phyloP scores from a whole-genome alignment of 2,888 invertebrate genomes.

The Metallyticus violacea region DNA sequence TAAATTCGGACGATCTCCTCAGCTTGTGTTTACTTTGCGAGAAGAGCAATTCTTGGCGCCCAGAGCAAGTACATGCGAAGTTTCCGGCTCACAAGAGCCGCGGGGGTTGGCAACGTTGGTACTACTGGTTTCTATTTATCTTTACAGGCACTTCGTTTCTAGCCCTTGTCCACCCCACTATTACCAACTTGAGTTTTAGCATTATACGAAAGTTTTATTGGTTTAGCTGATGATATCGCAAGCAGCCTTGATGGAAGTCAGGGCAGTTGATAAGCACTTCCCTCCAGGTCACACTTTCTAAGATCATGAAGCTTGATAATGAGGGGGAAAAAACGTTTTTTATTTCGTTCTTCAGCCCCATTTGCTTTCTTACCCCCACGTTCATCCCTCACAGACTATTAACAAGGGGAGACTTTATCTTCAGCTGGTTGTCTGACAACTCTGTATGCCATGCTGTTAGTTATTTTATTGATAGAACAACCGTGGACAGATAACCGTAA shows the following conservation, averaged over 20 bases:
- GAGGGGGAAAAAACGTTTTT: background rate
- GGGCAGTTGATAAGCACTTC: background rate
- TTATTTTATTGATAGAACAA: no score
- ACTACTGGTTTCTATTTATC: background rate
- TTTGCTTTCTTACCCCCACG: background rate
- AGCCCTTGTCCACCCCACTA: background rate
- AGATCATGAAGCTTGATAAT: constrained; percentile 1
- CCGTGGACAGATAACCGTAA: no score
- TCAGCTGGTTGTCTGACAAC: background rate
- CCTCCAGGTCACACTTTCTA: background rate
- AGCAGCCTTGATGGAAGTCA: background rate
- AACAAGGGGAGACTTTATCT: background rate
- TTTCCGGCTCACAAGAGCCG: background rate
- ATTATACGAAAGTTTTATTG: background rate
- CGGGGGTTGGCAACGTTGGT: background rate
- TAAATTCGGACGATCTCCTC: no score
- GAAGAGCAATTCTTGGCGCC: background rate
- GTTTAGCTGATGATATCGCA: background rate
- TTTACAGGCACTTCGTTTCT: background rate
- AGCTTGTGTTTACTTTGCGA: background rate
- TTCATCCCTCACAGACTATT: background rate
- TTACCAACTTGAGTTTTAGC: background rate
- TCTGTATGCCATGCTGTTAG: no score
- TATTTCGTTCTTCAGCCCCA: background rate
- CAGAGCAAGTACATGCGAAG: no score